phyloP scores from a whole-genome alignment of 1,140 invertebrate species.

The Pectinophora gossypiella region DNA sequence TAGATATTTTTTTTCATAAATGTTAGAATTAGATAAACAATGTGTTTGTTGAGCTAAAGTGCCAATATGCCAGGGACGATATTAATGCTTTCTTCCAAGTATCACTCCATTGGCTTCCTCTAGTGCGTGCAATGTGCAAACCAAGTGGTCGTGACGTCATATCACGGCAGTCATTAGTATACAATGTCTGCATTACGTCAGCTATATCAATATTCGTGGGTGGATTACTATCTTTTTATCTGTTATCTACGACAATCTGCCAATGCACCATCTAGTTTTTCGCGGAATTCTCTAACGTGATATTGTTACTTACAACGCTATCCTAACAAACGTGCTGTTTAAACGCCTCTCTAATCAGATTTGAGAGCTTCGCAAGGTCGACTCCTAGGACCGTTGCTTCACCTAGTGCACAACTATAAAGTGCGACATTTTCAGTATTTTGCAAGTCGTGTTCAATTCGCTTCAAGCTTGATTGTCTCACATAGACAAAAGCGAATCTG shows the following conservation, averaged over 20 bases:
- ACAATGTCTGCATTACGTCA: not conserved
- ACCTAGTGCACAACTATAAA: not conserved
- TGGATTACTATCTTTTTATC: not conserved
- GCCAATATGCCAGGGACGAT: too few relatives aligned
- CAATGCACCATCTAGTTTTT: too few relatives aligned
- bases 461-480: slow-evolving; percentile 37
- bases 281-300: too few relatives aligned
- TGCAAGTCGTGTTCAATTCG: not conserved
- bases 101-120: not conserved
- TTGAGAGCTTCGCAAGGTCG: not conserved
- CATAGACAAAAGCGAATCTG: slow-evolving; percentile 52
- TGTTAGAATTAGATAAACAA: too few relatives aligned
- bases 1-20: too few relatives aligned
- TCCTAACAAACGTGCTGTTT: not conserved
- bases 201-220: not conserved
- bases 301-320: too few relatives aligned
- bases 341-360: not conserved
- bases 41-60: not conserved
- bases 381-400: not conserved
- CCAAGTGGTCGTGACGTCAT: not conserved
- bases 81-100: not conserved
- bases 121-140: not conserved
- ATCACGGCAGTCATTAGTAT: not conserved
- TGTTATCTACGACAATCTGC: not conserved
- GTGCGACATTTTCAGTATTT: not conserved